A percentile compares a stretch with the other conserved stretches of the same genome.
Conservation (phyloP, 2,113 vertebrate species). For the Halcyon malimbica region DNA sequence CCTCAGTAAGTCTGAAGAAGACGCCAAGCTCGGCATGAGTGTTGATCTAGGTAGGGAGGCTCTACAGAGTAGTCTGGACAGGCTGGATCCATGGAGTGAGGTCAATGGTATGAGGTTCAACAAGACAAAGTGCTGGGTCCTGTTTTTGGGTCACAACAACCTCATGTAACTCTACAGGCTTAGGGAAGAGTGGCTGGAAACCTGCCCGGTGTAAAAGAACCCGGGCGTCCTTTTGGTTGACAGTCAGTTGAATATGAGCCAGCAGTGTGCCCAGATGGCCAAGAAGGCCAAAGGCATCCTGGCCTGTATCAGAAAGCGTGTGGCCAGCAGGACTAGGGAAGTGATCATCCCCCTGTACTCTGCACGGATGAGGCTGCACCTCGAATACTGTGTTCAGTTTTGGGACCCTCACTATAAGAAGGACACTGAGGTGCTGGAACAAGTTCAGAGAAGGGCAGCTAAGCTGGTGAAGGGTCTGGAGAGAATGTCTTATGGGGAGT, state of each 20-base stretch:
- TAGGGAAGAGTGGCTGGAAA: not conserved
- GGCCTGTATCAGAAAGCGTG: not conserved
- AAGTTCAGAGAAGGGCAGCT: not conserved
- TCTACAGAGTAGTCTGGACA: not conserved
- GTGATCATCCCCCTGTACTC: not conserved
- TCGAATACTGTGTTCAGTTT: not conserved
- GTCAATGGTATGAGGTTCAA: not conserved
- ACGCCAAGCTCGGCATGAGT: not conserved
- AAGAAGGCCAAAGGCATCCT: not conserved
- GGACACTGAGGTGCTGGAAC: not conserved
- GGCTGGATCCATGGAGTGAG: too few relatives aligned
- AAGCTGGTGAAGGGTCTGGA: not conserved
- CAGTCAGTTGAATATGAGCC: not conserved
- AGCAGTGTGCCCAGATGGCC: not conserved
- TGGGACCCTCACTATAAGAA: not conserved
- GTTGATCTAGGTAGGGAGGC: not conserved
- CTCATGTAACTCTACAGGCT: not conserved
- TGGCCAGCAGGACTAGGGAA: too few relatives aligned
- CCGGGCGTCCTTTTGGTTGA: too few relatives aligned
- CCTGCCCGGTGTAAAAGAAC: not conserved
- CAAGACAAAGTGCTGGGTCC: accelerated
- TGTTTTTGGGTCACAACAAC: not conserved
- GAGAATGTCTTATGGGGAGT: not conserved
- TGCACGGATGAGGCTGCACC: accelerated
- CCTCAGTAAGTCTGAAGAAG: accelerated